Evolutionary conservation across 2,113 vertebrate genomes (phyloP).

Genomic region (Platichthys flesus): DNA sequence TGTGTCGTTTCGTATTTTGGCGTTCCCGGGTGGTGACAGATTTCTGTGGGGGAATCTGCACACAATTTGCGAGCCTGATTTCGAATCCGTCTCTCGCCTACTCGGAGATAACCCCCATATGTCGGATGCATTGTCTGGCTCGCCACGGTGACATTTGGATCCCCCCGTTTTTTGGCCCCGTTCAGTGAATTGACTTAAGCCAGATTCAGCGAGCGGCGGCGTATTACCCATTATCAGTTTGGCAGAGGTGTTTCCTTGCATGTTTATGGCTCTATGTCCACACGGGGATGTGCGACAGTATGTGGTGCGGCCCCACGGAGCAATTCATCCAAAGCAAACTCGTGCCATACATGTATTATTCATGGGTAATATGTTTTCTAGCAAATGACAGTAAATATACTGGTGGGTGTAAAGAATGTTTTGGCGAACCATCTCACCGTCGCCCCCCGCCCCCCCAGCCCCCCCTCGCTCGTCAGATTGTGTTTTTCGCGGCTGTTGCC

Average conservation of each 20-base stretch:
- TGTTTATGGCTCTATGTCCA: slow-evolving; percentile 57
- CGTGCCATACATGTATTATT: slow-evolving; percentile 70
- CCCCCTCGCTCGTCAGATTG: slow-evolving; percentile 38
- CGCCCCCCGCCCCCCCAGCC: neutral
- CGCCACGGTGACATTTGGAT: slow-evolving; percentile 57
- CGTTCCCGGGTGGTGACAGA: slow-evolving; percentile 38
- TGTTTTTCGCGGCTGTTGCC: slow-evolving; percentile 57
- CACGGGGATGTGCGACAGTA: slow-evolving; percentile 42
- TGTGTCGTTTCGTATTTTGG: slow-evolving; percentile 38
- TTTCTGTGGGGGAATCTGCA: slow-evolving; percentile 50
- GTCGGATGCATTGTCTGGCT: slow-evolving; percentile 64
- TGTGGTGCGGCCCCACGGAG: slow-evolving; percentile 48
- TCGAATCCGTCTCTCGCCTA: slow-evolving; percentile 64
- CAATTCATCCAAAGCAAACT: slow-evolving; percentile 62
- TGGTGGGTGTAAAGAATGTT: slow-evolving; percentile 58
- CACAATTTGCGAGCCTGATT: slow-evolving; percentile 44
- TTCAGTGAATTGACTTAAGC: slow-evolving; percentile 33
- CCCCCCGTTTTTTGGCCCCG: slow-evolving; percentile 38
- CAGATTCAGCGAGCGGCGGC: slow-evolving; percentile 40
- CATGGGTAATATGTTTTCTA: slow-evolving; percentile 66
- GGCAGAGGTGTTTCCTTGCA: slow-evolving; percentile 40
- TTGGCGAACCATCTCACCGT: slow-evolving; percentile 57
- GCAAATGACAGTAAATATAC: slow-evolving; percentile 71
- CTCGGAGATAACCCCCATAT: slow-evolving; percentile 65
- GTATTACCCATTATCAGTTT: slow-evolving; percentile 44